These are phyloP conservation scores for Chaenocephalus aceratus DNA, from an alignment of 2,113 vertebrate genomes.

Conservation along the genomic window DNA sequence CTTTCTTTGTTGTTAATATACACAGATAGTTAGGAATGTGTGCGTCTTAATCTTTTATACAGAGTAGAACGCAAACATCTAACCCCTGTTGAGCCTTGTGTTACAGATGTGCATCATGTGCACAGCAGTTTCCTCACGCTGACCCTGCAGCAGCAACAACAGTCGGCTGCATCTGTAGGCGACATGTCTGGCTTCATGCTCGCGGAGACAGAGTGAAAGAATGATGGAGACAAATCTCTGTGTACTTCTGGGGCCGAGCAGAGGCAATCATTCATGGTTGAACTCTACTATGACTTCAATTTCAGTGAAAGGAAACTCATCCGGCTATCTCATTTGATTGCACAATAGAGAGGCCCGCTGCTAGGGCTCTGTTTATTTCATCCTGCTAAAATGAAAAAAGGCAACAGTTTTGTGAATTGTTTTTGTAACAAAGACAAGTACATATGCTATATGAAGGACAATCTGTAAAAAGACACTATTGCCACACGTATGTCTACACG, in stretches of 20 bases:
- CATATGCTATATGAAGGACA: background rate
- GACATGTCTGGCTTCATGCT: constrained; percentile 35
- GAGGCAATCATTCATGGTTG: constrained; percentile 68
- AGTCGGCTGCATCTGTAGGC: background rate
- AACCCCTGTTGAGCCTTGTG: constrained; percentile 4
- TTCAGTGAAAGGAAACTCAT: constrained; percentile 49
- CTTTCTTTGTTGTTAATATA: background rate
- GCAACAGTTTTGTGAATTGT: constrained; percentile 6
- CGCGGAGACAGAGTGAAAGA: constrained; percentile 34
- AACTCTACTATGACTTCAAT: constrained; percentile 66
- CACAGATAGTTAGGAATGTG: background rate
- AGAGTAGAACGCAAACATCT: background rate
- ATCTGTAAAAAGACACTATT: background rate
- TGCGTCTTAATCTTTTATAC: background rate
- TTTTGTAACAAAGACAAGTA: constrained; percentile 19
- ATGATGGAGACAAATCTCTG: constrained; percentile 51
- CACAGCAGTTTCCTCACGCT: constrained; percentile 17
- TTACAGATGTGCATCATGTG: background rate
- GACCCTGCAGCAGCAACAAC: constrained; percentile 19
- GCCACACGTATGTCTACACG: background rate
- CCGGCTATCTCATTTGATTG: constrained; percentile 50
- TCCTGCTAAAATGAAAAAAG: constrained; percentile 31
- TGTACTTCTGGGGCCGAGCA: constrained; percentile 35
- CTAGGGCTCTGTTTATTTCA: constrained; percentile 15
- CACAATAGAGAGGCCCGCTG: constrained; percentile 49